Base-by-base conservation (phyloP, 2,888 invertebrate species). In the Carpatolechia fugitivella region DNA sequence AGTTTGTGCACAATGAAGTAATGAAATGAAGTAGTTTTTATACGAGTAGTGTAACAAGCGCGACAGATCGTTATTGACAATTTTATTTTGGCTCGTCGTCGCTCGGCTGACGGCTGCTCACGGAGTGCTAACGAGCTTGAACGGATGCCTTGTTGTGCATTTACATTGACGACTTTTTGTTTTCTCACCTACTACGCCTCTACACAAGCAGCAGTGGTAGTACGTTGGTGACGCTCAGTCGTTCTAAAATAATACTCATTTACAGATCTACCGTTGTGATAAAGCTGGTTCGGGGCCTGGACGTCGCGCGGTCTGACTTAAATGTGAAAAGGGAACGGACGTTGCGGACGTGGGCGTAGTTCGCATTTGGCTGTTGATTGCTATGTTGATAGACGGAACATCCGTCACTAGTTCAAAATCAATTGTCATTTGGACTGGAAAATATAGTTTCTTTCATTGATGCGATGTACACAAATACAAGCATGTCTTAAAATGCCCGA, bases 41-140 rank as follows among this genome's bases (percentile, higher is more conserved):
- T 41, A 29, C 47, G 46, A 36, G n/a, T 20, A 44, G 35, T 46
- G 66, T 71, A 69, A 73, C 64, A 68, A 74, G 66, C 64, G 67
- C 74, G 66, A 70, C 66, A 53, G 56, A 62, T 59, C 59, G 69
- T 70, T 74, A 77, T 78, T 77, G 76, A 72, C 73, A 75, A n/a
- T n/a, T 78, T 74, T 69, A 74, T 80, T 78, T 80, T 80, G 79
- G 78, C 79, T 64, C 65, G 18, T 64, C 65, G 18, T 24, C 69
- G 62, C 30, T 52, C 66, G 61, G 62, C 18, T 60, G 24, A 3
- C 24, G 24, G 24, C 24, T 63, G 60, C 55, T 69, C 56, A 63
- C 67, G 71, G 65, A 69, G 65, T 65, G 68, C 60, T 71, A 68
- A 65, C 62, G 64, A 66, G 71, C 68, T 66, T 68, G 70, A 63